phyloP scores from a whole-genome alignment of 2,113 vertebrate species.

The Smithornis capensis region DNA sequence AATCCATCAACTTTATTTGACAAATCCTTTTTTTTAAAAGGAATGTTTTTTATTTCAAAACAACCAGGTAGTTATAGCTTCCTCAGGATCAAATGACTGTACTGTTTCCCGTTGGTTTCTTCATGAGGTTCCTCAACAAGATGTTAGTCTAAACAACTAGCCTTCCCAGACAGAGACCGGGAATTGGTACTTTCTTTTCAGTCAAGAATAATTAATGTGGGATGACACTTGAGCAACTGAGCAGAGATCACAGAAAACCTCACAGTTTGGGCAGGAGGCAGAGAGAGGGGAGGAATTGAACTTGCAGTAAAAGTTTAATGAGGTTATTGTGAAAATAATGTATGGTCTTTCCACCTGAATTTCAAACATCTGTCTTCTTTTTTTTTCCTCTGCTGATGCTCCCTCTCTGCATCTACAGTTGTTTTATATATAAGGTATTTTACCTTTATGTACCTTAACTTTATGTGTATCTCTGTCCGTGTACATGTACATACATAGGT shows the following conservation, averaged over 20 bases:
- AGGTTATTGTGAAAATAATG: not conserved
- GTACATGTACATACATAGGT: not conserved
- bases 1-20: not conserved
- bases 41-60: not conserved
- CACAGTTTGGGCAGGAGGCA: not conserved
- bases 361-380: not conserved
- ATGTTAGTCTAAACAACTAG: not conserved
- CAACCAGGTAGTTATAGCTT: not conserved
- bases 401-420: not conserved
- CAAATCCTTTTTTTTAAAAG: not conserved
- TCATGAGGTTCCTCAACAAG: not conserved
- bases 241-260: not conserved
- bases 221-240: not conserved
- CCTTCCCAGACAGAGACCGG: not conserved
- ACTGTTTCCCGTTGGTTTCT: not conserved
- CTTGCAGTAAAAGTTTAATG: not conserved
- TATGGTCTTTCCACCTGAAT: not conserved
- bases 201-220: not conserved
- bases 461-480: not conserved
- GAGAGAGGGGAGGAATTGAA: not conserved
- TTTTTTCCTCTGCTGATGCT: not conserved
- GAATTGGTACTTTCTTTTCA: not conserved
- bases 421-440: not conserved
- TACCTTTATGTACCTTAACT: not conserved
- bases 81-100: not conserved